These are phyloP conservation scores for Microtus ochrogaster DNA, from an alignment of 2,113 vertebrate species.

Conservation along the genomic window DNA sequence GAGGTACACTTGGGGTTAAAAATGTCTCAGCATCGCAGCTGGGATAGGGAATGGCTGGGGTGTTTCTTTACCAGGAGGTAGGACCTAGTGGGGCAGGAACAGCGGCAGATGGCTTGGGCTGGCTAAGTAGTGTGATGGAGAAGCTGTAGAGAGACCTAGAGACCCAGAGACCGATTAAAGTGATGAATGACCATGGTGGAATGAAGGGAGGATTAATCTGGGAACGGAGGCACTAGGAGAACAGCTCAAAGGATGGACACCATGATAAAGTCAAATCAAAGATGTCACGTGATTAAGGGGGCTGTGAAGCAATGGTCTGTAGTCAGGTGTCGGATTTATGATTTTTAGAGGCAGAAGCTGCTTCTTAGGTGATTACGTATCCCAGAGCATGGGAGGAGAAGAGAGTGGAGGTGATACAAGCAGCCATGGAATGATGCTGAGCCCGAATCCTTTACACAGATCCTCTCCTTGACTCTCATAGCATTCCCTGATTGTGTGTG, in stretches of 20 bases:
- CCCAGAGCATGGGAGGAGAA: not conserved
- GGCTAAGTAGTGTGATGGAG: not conserved
- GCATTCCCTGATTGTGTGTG: not conserved
- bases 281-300: not conserved
- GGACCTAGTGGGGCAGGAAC: no score
- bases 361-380: not conserved
- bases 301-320: not conserved
- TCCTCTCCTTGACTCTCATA: not conserved
- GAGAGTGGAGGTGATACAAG: not conserved
- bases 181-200: not conserved
- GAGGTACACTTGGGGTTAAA: not conserved
- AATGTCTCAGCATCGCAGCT: not conserved
- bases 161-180: not conserved
- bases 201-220: not conserved
- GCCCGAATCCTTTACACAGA: not conserved
- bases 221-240: not conserved
- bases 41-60: not conserved
- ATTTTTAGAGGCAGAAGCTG: conserved; percentile 24
- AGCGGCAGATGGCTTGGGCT: not conserved
- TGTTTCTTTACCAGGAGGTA: not conserved
- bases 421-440: not conserved
- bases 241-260: not conserved
- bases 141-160: not conserved
- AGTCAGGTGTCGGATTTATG: not conserved
- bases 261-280: not conserved